Evolutionary conservation across 2,113 vertebrate species (phyloP), one percentile per base, ranked within the genome.

Genomic region (Sinocyclocheilus maitianheensis): DNA sequence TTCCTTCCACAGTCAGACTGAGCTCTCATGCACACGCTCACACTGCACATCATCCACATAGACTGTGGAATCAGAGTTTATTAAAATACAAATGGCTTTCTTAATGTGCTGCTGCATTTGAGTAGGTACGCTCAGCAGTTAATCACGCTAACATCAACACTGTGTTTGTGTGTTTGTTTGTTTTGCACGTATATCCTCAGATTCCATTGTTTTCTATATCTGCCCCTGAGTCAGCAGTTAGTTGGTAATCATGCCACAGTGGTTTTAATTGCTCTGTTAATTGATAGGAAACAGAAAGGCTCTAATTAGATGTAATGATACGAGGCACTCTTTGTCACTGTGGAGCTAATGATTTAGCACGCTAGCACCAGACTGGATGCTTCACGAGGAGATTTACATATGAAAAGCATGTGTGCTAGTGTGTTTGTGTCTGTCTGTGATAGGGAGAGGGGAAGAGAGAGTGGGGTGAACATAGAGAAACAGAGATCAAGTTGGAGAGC

Each of bases 241-340:
- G 87, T 62, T 88, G 87, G 90, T 92, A 93, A 93, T 95, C 92
- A 94, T 90, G 92, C 91, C 88, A 83, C 89, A 92, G 91, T 90
- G 95, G 92, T 96, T 97, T 96, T 96, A 97, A 97, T 97, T 95
- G 96, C 96, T 95, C 93, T 95, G 95, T 96, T 97, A 98, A 98
- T 97, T 97, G 96, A 96, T 95, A 96, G 95, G 95, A 96, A 96
- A 97, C 97, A 96, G 96, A 97, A 96, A 96, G 94, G 95, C 94
- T 94, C 96, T 97, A 97, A 96, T 97, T 96, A 97, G 96, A 92
- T 94, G 95, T 95, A 97, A 97, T 97, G 96, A 97, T 95, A 94
- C 95, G 96, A 96, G 95, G 95, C 95, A 95, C 96, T 96, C 95
- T 95, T 92, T 91, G 96, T 96, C 96, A 96, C 97, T 94, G 95